phyloP scores from a whole-genome alignment of 2,888 invertebrate species.

The Mamestra brassicae region DNA sequence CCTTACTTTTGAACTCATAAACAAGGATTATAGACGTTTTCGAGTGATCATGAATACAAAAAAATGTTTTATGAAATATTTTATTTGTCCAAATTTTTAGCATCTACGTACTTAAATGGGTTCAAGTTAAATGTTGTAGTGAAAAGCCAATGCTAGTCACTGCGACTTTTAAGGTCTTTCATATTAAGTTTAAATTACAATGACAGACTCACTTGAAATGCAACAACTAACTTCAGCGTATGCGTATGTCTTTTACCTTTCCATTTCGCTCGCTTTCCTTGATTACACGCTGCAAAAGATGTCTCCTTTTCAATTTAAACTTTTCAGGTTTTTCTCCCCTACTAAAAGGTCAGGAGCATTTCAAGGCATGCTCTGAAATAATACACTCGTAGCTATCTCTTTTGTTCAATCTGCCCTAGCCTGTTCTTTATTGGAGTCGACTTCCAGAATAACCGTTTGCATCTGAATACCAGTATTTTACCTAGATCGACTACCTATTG shows the following conservation, averaged over 20 bases:
- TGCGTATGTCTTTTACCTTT: background rate
- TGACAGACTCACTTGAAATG: background rate
- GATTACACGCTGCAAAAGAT: constrained; percentile 51
- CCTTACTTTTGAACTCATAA: too few species aligned
- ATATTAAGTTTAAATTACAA: constrained; percentile 10
- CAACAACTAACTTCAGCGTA: background rate
- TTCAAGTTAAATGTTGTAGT: background rate
- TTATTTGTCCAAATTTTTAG: too few species aligned
- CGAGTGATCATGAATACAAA: too few species aligned
- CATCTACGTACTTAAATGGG: background rate
- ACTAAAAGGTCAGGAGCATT: constrained; percentile 32
- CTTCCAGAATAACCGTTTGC: too few species aligned
- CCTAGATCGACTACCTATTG: too few species aligned
- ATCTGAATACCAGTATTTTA: too few species aligned
- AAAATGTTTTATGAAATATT: too few species aligned
- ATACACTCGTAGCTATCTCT: background rate
- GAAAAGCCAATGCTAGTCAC: too few species aligned
- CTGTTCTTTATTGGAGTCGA: too few species aligned
- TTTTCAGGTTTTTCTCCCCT: constrained; percentile 29
- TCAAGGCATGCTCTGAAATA: background rate
- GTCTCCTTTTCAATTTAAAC: constrained; percentile 36
- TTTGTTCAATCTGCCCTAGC: background rate
- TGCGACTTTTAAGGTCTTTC: background rate
- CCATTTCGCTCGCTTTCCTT: constrained; percentile 43
- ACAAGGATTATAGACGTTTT: too few species aligned